phyloP scores from a whole-genome alignment of 2,797 vertebrate species.

The Myiotriccus ornatus region DNA sequence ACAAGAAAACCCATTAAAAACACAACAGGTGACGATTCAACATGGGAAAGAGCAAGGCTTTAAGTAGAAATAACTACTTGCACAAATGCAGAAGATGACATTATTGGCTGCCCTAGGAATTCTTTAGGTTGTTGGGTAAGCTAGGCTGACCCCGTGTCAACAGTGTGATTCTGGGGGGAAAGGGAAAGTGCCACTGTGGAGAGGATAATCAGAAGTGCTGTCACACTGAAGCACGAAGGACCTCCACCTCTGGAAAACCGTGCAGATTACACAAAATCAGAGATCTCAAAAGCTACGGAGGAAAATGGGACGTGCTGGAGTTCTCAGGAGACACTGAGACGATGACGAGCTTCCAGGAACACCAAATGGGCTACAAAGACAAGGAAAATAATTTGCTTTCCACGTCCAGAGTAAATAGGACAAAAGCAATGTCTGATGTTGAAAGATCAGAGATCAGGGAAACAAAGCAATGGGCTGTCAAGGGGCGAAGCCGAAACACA shows the following conservation, averaged over 20 bases:
- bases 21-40: not conserved
- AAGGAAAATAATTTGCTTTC: not conserved
- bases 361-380: not conserved
- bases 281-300: not conserved
- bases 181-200: not conserved
- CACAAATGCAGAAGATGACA: not conserved
- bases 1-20: not conserved
- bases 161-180: not conserved
- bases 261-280: not conserved
- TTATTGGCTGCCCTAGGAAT: not conserved
- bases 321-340: not conserved
- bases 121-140: not conserved
- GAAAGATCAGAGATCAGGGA: constrained; percentile 7
- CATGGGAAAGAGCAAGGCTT: not conserved
- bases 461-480: not conserved
- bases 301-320: accelerated
- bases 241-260: not conserved
- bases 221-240: not conserved
- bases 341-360: accelerated
- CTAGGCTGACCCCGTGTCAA: not conserved
- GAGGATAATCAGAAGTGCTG: not conserved
- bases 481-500: not conserved
- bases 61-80: not conserved
- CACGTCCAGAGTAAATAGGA: not conserved
- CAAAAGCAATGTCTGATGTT: not conserved